Evolutionary conservation across 2,888 invertebrate species (phyloP).

Genomic region (Sturmia bella): DNA sequence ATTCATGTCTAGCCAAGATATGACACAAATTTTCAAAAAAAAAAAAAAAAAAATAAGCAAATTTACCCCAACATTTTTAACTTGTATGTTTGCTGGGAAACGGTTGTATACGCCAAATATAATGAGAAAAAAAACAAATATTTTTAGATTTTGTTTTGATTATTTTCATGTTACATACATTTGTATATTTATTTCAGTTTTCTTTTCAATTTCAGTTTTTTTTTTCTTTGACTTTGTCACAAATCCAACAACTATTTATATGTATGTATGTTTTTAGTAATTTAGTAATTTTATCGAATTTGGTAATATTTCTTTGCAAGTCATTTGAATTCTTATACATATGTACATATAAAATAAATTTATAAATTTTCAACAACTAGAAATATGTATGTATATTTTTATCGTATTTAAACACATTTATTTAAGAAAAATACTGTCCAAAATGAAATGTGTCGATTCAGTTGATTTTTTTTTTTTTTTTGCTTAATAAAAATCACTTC

Average conservation of each 20-base stretch:
- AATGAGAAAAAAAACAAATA: slow-evolving; percentile 13
- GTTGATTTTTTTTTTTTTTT: neutral
- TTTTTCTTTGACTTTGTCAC: slow-evolving; percentile 17
- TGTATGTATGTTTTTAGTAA: slow-evolving; percentile 36
- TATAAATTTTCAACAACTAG: slow-evolving; percentile 24
- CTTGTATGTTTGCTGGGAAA: no score
- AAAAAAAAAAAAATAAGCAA: no score
- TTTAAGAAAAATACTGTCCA: slow-evolving; percentile 12
- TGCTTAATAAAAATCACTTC: neutral
- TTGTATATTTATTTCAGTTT: neutral
- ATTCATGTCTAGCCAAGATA: no score
- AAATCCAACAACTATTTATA: slow-evolving; percentile 51
- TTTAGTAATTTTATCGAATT: slow-evolving; percentile 14
- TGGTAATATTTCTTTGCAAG: neutral
- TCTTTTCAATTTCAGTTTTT: slow-evolving; percentile 17
- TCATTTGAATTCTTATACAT: no score
- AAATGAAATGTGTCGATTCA: slow-evolving; percentile 17
- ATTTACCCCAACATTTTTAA: no score
- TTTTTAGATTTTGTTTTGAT: slow-evolving; percentile 39
- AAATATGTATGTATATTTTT: slow-evolving; percentile 4
- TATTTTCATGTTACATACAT: slow-evolving; percentile 38
- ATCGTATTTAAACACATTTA: slow-evolving; percentile 14
- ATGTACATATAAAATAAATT: neutral
- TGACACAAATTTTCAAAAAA: no score
- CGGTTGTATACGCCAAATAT: neutral